These are phyloP conservation scores for Leptopilina clavipes DNA, from an alignment of 1,140 invertebrate genomes.

Conservation along the genomic window DNA sequence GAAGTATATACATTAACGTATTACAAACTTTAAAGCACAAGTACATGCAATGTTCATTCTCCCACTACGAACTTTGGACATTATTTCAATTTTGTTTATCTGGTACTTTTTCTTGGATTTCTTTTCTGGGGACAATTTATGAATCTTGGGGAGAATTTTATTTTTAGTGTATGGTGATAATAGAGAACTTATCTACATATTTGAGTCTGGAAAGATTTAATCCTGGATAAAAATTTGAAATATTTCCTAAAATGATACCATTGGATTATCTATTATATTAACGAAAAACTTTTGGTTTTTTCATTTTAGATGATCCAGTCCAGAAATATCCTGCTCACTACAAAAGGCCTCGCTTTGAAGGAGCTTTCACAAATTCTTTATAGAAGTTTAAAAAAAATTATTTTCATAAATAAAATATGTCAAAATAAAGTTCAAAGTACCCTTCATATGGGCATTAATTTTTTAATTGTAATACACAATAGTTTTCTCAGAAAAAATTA, in stretches of 20 bases:
- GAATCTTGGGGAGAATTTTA: neutral
- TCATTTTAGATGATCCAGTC: too few species aligned
- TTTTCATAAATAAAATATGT: too few species aligned
- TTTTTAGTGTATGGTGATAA: neutral
- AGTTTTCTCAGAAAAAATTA: too few species aligned
- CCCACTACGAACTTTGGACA: neutral
- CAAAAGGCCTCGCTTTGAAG: too few species aligned
- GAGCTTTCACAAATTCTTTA: too few species aligned
- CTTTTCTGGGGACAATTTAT: neutral
- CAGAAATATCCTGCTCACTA: too few species aligned
- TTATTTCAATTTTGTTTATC: constrained; percentile 13
- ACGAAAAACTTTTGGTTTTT: too few species aligned
- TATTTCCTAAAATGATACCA: neutral
- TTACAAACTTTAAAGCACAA: neutral
- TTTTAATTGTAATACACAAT: too few species aligned
- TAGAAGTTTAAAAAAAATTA: too few species aligned
- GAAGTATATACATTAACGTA: neutral
- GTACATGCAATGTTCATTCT: neutral
- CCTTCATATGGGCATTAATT: too few species aligned
- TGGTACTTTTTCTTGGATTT: neutral
- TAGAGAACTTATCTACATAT: neutral
- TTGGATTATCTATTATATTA: too few species aligned
- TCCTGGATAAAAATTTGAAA: neutral
- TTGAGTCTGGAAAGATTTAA: neutral
- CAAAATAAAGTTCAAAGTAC: too few species aligned